A percentile compares a stretch with the other conserved stretches of the same genome.
Conservation (phyloP, 2,113 vertebrate genomes). For the Paralichthys olivaceus region DNA sequence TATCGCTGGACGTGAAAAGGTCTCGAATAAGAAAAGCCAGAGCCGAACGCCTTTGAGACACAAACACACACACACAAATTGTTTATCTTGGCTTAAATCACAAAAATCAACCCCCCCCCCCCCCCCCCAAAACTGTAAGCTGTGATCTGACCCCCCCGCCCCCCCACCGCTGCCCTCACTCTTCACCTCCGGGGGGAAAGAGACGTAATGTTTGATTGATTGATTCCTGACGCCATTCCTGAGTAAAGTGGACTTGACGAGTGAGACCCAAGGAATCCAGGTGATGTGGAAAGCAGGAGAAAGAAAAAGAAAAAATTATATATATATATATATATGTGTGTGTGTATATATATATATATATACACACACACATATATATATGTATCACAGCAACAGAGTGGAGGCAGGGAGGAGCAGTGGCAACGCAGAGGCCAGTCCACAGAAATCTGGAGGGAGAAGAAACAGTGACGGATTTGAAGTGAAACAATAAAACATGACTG, state of each 20-base stretch:
- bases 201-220: conserved; percentile 52
- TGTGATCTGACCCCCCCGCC: conserved; percentile 20
- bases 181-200: not conserved
- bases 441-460: conserved; percentile 50
- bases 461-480: not conserved
- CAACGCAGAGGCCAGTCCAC: conserved; percentile 60
- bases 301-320: conserved; percentile 1
- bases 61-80: conserved; percentile 26
- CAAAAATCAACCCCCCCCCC: conserved; percentile 20
- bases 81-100: conserved; percentile 73
- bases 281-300: conserved; percentile 45
- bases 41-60: conserved; percentile 51
- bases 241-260: conserved; percentile 76
- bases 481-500: no score
- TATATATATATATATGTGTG: not conserved
- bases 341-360: conserved; percentile 1
- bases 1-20: conserved; percentile 44
- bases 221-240: conserved; percentile 80
- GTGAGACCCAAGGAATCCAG: conserved; percentile 72
- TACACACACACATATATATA: not conserved
- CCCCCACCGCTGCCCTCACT: not conserved
- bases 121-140: conserved; percentile 39
- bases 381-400: conserved; percentile 64
- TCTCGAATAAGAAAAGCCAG: conserved; percentile 42
- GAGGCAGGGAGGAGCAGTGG: conserved; percentile 65